Percentiles rank a stretch among this genome's conserved stretches.
phyloP scores from a whole-genome alignment of 2,888 invertebrate species.

The Seira ritae region DNA sequence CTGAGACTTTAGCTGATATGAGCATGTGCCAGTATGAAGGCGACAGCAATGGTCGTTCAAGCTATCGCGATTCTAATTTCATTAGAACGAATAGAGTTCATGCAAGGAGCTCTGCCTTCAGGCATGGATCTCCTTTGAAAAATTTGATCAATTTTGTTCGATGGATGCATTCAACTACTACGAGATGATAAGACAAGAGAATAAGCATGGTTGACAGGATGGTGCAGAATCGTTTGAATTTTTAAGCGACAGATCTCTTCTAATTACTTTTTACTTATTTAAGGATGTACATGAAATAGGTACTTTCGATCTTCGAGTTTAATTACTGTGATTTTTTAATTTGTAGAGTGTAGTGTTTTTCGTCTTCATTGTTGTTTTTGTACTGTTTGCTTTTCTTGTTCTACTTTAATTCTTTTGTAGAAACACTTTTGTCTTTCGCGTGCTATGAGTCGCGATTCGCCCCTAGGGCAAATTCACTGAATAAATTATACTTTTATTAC shows the following conservation, averaged over 20 bases:
- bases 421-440: too few relatives aligned
- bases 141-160: slow-evolving; percentile 68
- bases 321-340: too few relatives aligned
- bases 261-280: not conserved
- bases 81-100: slow-evolving; percentile 62
- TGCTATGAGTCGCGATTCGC: too few relatives aligned
- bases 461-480: too few relatives aligned
- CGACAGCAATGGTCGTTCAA: slow-evolving; percentile 13
- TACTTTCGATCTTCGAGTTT: too few relatives aligned
- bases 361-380: too few relatives aligned
- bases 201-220: not conserved
- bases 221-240: slow-evolving; percentile 1
- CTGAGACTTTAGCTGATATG: slow-evolving; percentile 70
- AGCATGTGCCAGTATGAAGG: slow-evolving; percentile 64
- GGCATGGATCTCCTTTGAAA: slow-evolving; percentile 64
- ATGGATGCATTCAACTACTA: slow-evolving; percentile 63
- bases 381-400: too few relatives aligned
- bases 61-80: slow-evolving; percentile 45
- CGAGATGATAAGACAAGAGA: not conserved
- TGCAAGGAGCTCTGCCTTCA: slow-evolving; percentile 60
- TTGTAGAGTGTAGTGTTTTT: too few relatives aligned
- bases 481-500: too few relatives aligned
- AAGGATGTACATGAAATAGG: too few relatives aligned
- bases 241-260: slow-evolving; percentile 50
- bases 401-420: too few relatives aligned